Evolutionary conservation across 2,797 vertebrate genomes (phyloP), one percentile per base, ranked within the genome.

Genomic region (Australoheros facetus): DNA sequence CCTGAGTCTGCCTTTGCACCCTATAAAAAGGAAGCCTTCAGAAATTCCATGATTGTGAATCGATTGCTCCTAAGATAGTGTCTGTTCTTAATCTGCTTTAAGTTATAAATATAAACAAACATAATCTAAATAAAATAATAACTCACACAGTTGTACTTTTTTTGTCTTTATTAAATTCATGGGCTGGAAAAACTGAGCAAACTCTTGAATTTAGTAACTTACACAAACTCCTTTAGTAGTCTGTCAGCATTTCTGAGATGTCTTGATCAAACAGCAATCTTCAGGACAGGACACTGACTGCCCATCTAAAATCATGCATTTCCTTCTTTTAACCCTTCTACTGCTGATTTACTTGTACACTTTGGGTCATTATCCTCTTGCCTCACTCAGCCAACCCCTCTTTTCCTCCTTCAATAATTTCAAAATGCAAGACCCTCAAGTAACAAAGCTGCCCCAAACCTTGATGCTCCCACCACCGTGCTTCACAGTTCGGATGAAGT

Each of bases 221-320:
- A 23, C 10, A 55, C 21, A 55, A 13, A 2, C 54, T 13, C n/a
- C 10, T 55, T 55, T 55, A 23, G 9, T 10, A 12, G n/a, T 21
- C n/a, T 2, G 3, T 66, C 23, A 0, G 23, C 11, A 42, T 17
- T 26, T 66, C 16, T 66, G 23, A 45, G 28, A 48, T 13, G 16
- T 48, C 39, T 48, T 3, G 62, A 66, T 2, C 19, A 23, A 66
- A 48, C 16, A 19, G 23, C 62, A 1, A 16, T 66, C 62, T 30
- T 28, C 62, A 30, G 23, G 48, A 4, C 62, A 1, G 10, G 5
- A 48, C 9, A 28, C 39, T 28, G 62, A 66, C 23, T 48, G n/a
- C 16, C 16, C 1, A 39, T 64, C 14, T 45, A 66, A 28, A 45
- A 11, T 0, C 60, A 28, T 0, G 0, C 13, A 3, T 45, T 2